Evolutionary conservation across 2,888 invertebrate species (phyloP).

Genomic region (Lycophotia porphyrea): DNA sequence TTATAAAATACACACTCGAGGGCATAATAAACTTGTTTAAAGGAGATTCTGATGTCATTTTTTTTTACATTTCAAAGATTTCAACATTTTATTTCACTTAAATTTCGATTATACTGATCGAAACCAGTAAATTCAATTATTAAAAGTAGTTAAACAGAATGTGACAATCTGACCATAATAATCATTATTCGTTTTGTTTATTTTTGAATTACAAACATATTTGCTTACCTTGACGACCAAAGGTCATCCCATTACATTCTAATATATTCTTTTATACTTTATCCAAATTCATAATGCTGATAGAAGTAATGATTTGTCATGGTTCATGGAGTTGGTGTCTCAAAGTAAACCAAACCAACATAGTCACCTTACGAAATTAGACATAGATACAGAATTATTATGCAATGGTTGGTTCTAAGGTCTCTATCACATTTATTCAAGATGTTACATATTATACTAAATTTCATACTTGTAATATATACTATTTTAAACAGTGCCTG

Average conservation of each 20-base stretch:
- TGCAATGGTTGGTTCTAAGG: neutral
- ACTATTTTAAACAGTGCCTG: constrained; percentile 11
- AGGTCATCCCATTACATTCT: constrained; percentile 45
- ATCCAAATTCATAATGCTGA: neutral
- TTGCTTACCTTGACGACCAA: constrained; percentile 51
- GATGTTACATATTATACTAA: neutral
- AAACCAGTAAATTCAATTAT: neutral
- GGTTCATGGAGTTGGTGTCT: neutral
- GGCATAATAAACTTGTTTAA: neutral
- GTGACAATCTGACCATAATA: neutral
- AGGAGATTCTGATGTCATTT: constrained; percentile 20
- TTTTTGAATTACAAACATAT: neutral
- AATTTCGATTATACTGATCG: neutral
- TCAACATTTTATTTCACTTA: neutral
- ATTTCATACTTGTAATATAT: constrained; percentile 3
- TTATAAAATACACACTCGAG: neutral
- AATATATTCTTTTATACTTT: constrained; percentile 10
- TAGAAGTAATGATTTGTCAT: neutral
- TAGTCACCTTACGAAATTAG: neutral
- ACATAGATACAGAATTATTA: too few relatives aligned
- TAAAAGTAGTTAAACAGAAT: neutral
- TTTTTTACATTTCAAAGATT: neutral
- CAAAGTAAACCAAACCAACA: neutral
- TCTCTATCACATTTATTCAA: neutral
- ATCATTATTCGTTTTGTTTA: neutral